Evolutionary conservation across 2,888 invertebrate species (phyloP), one percentile per base, ranked within the genome.

Genomic region (Podotricha telesiphe): DNA sequence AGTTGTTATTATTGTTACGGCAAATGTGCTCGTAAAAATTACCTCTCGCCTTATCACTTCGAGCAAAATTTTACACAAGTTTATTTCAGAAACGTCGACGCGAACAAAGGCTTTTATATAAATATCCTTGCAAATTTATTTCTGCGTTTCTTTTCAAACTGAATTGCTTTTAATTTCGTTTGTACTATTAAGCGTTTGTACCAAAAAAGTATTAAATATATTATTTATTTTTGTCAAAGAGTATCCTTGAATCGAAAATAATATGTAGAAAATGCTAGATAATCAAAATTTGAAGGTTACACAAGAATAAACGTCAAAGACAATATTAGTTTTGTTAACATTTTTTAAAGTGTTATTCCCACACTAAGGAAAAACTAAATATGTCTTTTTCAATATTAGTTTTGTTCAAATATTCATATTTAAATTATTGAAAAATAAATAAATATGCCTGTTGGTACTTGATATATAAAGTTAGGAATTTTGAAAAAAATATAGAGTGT

Each of bases 1-100:
- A 88, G 88, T 86, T 89, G 86, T 86, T 91, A 86, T 91, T 89
- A 88, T 90, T 89, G 86, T 88, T 85, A 87, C 83, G 77, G 82
- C 79, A 83, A 89, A 85, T 83, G 83, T 83, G 84, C 80, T 77
- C 80, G 81, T 88, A 88, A 89, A 88, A 88, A 88, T 87, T 88
- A 86, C 82, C 82, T 80, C 77, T 75, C 81, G 78, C 78, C 84
- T 86, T 86, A 87, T 83, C 85, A 83, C 82, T 80, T 79, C 75
- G 78, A 68, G 75, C 68, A 72, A 81, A 84, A 81, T 80, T 81
- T 80, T 77, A 76, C 78, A 74, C 73, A 65, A 72, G 72, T 78
- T 77, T 74, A 73, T 76, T 67, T 67, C 70, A 66, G 70, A 68
- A 68, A 70, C 65, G 65, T 37, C 66, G 55, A 62, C 59, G 72